Evolutionary conservation across 2,113 vertebrate genomes (phyloP).

Genomic region (Zosterops lateralis): DNA sequence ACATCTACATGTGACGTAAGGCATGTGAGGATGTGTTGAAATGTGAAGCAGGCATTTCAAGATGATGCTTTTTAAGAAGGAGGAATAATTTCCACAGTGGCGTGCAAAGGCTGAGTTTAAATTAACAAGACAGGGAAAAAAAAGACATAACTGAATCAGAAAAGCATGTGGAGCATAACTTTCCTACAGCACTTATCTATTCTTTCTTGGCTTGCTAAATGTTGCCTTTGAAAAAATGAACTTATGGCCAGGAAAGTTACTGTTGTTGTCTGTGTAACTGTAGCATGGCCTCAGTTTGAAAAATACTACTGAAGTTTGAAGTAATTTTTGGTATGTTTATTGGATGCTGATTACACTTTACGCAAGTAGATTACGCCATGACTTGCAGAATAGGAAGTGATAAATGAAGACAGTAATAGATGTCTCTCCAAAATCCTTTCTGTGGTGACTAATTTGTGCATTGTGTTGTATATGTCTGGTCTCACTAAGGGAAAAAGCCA

Average conservation of each 20-base stretch:
- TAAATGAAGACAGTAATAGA: background rate
- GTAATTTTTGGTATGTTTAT: background rate
- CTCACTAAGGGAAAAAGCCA: background rate
- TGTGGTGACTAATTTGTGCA: background rate
- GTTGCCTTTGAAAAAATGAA: background rate
- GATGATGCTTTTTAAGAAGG: constrained; percentile 38
- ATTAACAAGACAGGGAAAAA: background rate
- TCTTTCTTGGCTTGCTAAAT: background rate
- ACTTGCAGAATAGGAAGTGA: background rate
- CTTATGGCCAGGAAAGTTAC: background rate
- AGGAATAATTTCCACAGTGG: constrained; percentile 21
- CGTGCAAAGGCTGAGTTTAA: background rate
- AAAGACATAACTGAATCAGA: background rate
- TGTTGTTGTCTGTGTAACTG: background rate
- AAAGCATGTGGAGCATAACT: background rate
- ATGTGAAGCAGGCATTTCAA: constrained; percentile 38
- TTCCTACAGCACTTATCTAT: background rate
- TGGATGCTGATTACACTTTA: background rate
- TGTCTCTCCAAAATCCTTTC: background rate
- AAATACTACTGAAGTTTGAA: background rate
- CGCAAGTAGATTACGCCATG: background rate
- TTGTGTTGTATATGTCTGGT: background rate
- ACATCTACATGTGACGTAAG: constrained; percentile 8
- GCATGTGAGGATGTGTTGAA: constrained; percentile 25
- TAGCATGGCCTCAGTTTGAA: background rate